Evolutionary conservation across 2,113 vertebrate species (phyloP), one percentile per base, ranked within the genome.

Genomic region (Vulpes vulpes): DNA sequence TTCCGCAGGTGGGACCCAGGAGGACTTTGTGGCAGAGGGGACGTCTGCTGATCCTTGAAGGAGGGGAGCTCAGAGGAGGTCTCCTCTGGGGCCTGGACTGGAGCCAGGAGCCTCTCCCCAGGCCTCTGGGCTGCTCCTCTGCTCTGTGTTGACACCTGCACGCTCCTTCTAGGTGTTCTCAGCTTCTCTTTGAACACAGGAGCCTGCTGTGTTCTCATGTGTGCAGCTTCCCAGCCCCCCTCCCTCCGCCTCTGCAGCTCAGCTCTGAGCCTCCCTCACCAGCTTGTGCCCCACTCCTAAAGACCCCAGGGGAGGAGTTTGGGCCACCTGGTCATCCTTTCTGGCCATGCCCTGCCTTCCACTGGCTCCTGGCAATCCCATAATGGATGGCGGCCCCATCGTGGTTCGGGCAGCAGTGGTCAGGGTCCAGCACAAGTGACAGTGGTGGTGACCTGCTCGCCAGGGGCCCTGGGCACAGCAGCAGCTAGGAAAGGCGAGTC

Each of bases 91-190:
- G 6, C 43, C 38, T 64, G 20, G 65, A 8, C 17, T 38, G 30
- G 59, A 81, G 64, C 64, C 73, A 81, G 43, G 2, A n/a, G 55
- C 32, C 59, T 82, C n/a, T 25, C 51, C 1, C 5, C 27, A 49
- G 43, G 43, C 8, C 43, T 43, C 1, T 0, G 8, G 64, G 30
- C 51, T 38, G 22, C 32, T 4, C 22, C 30, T 0, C 27, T 32
- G 20, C 25, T 59, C 86, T 76, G 12, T 62, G 74, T 60, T 20
- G 23, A 65, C 11, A 9, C 65, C 8, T 17, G 9, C 2, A 1
- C 19, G 19, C 35, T 16, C 2, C 27, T 64, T 6, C 74, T 16
- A 15, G 62, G 23, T 80, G 30, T 53, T 49, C 12, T 14, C 4
- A 0, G 62, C n/a, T 51, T 67, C 25, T 17, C 59, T 32, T 32